Evolutionary conservation across 2,113 vertebrate species (phyloP), one percentile per base, ranked within the genome.

Genomic region (Perognathus longimembris): DNA sequence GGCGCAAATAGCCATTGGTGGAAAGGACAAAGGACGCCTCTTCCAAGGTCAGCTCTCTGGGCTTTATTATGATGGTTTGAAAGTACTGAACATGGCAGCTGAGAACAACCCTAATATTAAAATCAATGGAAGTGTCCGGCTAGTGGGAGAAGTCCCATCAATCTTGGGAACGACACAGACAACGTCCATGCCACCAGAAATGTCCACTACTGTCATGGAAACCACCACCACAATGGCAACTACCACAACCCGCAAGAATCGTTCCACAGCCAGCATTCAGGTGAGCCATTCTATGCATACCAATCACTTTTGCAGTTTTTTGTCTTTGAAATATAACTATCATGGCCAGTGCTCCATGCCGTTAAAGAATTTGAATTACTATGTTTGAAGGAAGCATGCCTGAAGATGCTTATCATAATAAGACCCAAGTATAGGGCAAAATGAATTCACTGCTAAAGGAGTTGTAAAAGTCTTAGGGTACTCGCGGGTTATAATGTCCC

Each of bases 1-100:
- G 98, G 99, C 99, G 84, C 99, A 99, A 93, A 99, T 99, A 98
- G 99, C 99, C 96, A 99, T 99, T 66, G 99, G 99, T 11, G 99
- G 99, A 64, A 99, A 98, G 85, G 99, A 99, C 98, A 98, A 99
- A 97, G 99, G 99, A 96, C 99, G 99, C 67, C 99, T 99, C 92
- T 99, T 99, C 97, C 99, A 99, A 98, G 99, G 99, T 91, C 99
- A 99, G 96, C 99, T 99, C 88, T 99, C 99, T 63, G 99, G 99
- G 90, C 99, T 99, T 93, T 99, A 99, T 98, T 99, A 99, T 97
- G 99, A 99, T 66, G 99, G 99, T 93, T 98, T 99, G 70, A 99
- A 99, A 97, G 99, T 99, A 73, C 98, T 99, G 94, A 99, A 99
- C 96, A 99, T 99, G 99, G 99, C 99, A 0, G 99, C 99, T 0